Evolutionary conservation across 2,113 vertebrate species (phyloP).

Genomic region (Bettongia penicillata): DNA sequence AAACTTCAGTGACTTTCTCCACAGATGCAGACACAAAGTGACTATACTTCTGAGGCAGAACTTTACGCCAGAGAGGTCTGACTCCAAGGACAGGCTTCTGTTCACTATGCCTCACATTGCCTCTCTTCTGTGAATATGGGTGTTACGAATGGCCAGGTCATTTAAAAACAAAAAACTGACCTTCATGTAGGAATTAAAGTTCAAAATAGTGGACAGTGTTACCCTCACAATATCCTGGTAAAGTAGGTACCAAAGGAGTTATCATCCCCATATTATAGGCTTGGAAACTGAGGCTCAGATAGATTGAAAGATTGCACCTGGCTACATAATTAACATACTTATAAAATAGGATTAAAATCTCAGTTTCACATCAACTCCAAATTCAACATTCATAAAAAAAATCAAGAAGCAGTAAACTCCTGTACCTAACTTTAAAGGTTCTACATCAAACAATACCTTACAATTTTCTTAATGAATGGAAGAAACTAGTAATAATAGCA

Average conservation of each 20-base stretch:
- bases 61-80: not conserved
- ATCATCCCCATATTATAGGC: not conserved
- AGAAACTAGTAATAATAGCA: not conserved
- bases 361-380: not conserved
- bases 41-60: too few species aligned
- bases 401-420: not conserved
- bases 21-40: too few species aligned
- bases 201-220: not conserved
- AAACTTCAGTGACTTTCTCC: too few species aligned
- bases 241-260: not conserved
- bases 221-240: not conserved
- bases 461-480: not conserved
- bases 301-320: not conserved
- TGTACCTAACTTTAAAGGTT: slow-evolving; percentile 1
- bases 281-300: not conserved
- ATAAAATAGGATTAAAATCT: not conserved
- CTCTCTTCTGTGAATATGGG: too few species aligned
- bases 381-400: not conserved
- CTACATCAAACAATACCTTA: not conserved
- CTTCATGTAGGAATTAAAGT: not conserved
- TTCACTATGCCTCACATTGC: too few species aligned
- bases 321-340: not conserved
- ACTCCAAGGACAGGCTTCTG: not conserved
- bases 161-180: too few species aligned
- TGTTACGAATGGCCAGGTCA: too few species aligned